Base-by-base conservation (phyloP, 2,888 invertebrate genomes). In the Furcula furcula region DNA sequence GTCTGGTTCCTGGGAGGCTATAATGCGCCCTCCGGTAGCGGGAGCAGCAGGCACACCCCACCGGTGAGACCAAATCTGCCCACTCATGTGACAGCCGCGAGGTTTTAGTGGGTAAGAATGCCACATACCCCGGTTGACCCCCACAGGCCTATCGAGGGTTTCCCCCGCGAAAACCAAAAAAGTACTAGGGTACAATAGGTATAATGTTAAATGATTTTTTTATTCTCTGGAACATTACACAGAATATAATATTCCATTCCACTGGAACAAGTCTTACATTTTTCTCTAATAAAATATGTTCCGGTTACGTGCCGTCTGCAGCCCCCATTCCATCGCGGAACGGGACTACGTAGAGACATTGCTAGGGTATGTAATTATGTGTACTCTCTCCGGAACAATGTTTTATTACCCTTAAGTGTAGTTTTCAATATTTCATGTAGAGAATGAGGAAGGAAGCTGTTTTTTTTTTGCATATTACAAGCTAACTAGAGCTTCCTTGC, bases 281-380 rank as follows among this genome's bases (percentile, higher is more conserved):
- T 23, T 23, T 23, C 23, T 23, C 5, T 12, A 13, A 23, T 23
- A 23, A 23, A 23, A 23, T 23, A 23, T 12, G 12, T 4, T 11
- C 4, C 11, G 7, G 2, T 11, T 12, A 13, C 23, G 23, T 23
- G 23, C 23, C 12, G 23, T 13, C 12, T 7, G 23, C 23, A 7
- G 23, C 7, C 23, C 7, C 6, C 12, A 12, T 23, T 23, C 10
- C 7, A 7, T 23, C 7, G 12, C 12, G 12, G 12, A 7, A n/a
- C n/a, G n/a, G n/a, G 23, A 23, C 5, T 11, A 4, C 10, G 22
- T 7, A 12, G 23, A 12, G 12, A 23, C 23, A 6, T 12, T 7
- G 23, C 7, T 3, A 7, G 23, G 27, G 15, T 27, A 15, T 27
- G 27, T 27, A 15, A 27, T 27, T 27, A 27, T 27, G 15, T 27